phyloP scores from a whole-genome alignment of 2,113 vertebrate species.

The Vulpes vulpes region DNA sequence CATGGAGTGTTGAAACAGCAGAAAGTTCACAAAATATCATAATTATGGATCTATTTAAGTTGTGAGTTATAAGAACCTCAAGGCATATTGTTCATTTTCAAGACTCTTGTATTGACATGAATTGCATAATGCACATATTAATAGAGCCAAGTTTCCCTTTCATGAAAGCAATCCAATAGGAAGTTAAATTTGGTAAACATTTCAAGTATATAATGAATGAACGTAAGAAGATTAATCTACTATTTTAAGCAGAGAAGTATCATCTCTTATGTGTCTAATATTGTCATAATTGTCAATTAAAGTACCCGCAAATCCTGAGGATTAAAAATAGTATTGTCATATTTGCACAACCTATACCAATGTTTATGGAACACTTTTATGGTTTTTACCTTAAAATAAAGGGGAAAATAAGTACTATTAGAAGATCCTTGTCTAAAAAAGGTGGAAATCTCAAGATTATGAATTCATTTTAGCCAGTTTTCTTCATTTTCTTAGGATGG shows the following conservation, averaged over 20 bases:
- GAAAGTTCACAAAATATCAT: conserved; percentile 73
- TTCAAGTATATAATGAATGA: neutral
- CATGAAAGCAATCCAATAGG: neutral
- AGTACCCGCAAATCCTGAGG: neutral
- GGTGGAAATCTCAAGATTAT: neutral
- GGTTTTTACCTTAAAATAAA: conserved; percentile 2
- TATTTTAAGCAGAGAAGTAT: neutral
- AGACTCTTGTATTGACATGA: neutral
- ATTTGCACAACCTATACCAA: neutral
- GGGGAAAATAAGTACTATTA: neutral
- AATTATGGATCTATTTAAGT: conserved; percentile 82
- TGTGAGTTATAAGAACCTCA: conserved; percentile 65
- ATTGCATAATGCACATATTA: neutral
- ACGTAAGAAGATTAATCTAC: neutral
- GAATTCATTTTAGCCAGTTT: conserved; percentile 6
- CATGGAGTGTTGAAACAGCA: conserved; percentile 67
- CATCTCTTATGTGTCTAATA: neutral
- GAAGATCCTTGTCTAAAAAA: neutral
- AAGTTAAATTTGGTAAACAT: neutral
- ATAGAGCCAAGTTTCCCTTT: neutral
- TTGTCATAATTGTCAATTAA: neutral
- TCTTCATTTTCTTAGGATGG: neutral
- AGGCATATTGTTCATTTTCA: conserved; percentile 58
- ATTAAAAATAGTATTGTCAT: neutral
- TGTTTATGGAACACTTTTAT: neutral